A percentile compares a stretch with the other conserved stretches of the same genome.
These are phyloP conservation scores for Cryptoprocta ferox DNA, from an alignment of 2,797 vertebrate genomes.

Conservation along the genomic window DNA sequence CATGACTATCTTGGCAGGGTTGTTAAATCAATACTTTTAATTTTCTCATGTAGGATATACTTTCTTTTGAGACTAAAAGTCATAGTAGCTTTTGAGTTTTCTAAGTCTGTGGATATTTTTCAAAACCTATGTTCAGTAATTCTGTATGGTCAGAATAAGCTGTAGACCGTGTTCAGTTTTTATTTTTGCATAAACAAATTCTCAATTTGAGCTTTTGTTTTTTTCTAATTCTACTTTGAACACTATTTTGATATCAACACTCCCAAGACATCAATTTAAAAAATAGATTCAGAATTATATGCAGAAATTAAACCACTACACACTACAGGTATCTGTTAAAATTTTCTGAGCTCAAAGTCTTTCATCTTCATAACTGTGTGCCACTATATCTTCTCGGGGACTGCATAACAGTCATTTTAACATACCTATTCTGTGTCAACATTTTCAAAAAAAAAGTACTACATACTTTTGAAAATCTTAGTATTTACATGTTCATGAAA, in stretches of 20 bases:
- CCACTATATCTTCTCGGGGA: not conserved
- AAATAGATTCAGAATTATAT: not conserved
- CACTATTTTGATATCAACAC: not conserved
- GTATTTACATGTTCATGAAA: constrained; percentile 14
- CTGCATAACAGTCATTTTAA: not conserved
- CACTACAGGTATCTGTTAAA: not conserved
- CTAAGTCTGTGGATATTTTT: not conserved
- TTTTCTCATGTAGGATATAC: not conserved
- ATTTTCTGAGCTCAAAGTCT: not conserved
- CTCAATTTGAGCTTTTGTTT: not conserved
- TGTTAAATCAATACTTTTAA: constrained; percentile 63
- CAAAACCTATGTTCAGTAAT: not conserved
- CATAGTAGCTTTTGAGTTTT: constrained; percentile 2
- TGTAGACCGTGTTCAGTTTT: not conserved
- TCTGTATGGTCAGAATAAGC: not conserved
- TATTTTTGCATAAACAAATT: not conserved
- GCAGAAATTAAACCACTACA: not conserved
- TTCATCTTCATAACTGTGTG: not conserved
- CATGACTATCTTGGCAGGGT: constrained; percentile 15
- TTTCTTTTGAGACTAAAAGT: constrained; percentile 52
- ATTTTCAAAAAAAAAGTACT: not conserved
- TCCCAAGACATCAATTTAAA: not conserved
- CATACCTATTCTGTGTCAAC: not conserved
- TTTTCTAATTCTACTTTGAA: not conserved
- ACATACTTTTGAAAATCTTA: not conserved